These are phyloP conservation scores for Haliclona indistincta DNA, from an alignment of 37 sponge, comb jelly and placozoan genomes.

Conservation along the genomic window DNA sequence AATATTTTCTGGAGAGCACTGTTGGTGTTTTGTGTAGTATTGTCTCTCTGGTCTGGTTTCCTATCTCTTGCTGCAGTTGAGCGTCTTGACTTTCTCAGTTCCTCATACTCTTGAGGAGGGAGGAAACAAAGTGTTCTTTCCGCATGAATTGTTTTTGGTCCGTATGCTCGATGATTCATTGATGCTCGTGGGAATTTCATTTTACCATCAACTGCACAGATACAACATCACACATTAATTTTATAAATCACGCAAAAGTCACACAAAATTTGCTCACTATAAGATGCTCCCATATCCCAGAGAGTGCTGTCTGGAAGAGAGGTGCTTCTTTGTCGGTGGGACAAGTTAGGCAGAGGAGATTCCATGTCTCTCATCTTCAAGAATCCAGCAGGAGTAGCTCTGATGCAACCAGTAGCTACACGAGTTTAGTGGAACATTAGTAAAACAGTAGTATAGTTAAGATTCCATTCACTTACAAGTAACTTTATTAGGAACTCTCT, in stretches of 20 bases:
- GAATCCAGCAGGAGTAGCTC: constrained; percentile 38
- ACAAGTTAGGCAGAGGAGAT: background rate
- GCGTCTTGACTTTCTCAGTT: background rate
- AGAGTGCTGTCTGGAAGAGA: background rate
- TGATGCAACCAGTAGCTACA: constrained; percentile 1
- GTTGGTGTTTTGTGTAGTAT: too few species aligned
- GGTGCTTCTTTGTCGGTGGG: background rate
- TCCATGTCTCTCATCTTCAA: constrained; percentile 6
- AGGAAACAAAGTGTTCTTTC: constrained; percentile 53
- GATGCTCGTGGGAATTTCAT: background rate
- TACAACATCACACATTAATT: background rate
- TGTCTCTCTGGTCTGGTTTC: too few species aligned
- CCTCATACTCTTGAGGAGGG: constrained; percentile 66
- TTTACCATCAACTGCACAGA: constrained; percentile 17
- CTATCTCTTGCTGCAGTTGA: background rate
- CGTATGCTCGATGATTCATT: constrained; percentile 56
- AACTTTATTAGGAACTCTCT: too few species aligned
- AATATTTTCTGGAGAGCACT: too few species aligned
- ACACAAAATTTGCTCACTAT: constrained; percentile 23
- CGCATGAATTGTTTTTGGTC: constrained; percentile 69
- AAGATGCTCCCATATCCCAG: constrained; percentile 47
- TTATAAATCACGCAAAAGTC: too few species aligned
- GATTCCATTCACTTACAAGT: too few species aligned
- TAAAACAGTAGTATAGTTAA: background rate
- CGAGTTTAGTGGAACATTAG: background rate